Evolutionary conservation across 2,113 vertebrate species (phyloP).

Genomic region (Maccullochella peelii): DNA sequence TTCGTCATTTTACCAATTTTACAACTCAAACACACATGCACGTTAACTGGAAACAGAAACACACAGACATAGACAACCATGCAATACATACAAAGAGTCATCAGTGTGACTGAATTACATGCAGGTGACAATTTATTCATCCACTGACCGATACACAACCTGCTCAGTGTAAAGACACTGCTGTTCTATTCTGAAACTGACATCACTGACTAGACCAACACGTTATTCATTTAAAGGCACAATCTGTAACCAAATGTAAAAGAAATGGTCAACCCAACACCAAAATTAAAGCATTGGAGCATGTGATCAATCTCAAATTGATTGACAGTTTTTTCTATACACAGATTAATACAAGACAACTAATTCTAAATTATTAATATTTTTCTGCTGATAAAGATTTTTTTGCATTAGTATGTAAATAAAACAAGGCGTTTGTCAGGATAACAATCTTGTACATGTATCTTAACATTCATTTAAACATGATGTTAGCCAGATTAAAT

Average conservation of each 20-base stretch:
- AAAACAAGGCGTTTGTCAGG: not conserved
- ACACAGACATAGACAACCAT: too few relatives aligned
- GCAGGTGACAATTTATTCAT: not conserved
- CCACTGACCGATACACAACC: not conserved
- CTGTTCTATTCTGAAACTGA: not conserved
- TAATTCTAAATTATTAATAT: not conserved
- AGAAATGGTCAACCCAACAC: conserved; percentile 6
- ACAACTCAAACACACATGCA: too few relatives aligned
- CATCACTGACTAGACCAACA: not conserved
- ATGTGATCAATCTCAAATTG: not conserved
- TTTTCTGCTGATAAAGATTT: not conserved
- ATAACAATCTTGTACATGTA: not conserved
- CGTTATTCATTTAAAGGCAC: conserved; percentile 11
- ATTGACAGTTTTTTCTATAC: not conserved
- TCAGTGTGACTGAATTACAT: too few relatives aligned
- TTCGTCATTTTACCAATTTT: too few relatives aligned
- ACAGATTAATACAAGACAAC: not conserved
- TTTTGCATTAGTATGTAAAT: not conserved
- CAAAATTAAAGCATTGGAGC: not conserved
- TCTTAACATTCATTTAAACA: not conserved
- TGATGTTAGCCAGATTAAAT: too few relatives aligned
- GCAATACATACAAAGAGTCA: too few relatives aligned
- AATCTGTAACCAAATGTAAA: conserved; percentile 6
- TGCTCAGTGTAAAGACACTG: too few relatives aligned
- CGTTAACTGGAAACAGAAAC: too few relatives aligned